A percentile compares a stretch with the other conserved stretches of the same genome.
Evolutionary conservation across 2,113 vertebrate species (phyloP).

Genomic region (Planiliza haematocheilus): DNA sequence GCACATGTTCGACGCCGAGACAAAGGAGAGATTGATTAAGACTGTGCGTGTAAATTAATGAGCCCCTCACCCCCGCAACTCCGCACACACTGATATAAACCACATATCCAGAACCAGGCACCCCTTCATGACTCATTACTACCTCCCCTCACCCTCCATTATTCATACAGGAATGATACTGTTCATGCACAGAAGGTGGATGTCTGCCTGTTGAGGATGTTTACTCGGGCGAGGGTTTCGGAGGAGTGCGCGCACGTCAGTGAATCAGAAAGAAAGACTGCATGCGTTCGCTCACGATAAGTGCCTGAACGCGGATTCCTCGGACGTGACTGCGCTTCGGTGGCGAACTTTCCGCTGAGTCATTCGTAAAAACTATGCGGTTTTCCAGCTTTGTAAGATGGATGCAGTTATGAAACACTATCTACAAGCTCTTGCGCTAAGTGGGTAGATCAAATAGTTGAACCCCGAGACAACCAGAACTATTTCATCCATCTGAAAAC

Average conservation of each 20-base stretch:
- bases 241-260: slow-evolving; percentile 16
- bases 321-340: slow-evolving; percentile 46
- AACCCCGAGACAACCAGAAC: slow-evolving; percentile 13
- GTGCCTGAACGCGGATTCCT: slow-evolving; percentile 48
- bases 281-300: slow-evolving; percentile 8
- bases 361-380: slow-evolving; percentile 40
- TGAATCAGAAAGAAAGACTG: slow-evolving; percentile 6
- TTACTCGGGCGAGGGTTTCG: slow-evolving; percentile 39
- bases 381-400: slow-evolving; percentile 14
- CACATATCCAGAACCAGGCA: slow-evolving; percentile 48
- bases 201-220: slow-evolving; percentile 35
- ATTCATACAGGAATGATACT: slow-evolving; percentile 26
- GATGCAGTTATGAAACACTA: slow-evolving; percentile 9
- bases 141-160: slow-evolving; percentile 22
- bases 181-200: slow-evolving; percentile 23
- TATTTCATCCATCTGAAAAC: slow-evolving; percentile 33
- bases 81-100: slow-evolving; percentile 22
- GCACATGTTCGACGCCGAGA: slow-evolving; percentile 1
- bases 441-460: slow-evolving; percentile 36
- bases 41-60: slow-evolving; percentile 47
- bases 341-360: slow-evolving; percentile 56
- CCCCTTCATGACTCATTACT: slow-evolving; percentile 60
- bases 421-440: slow-evolving; percentile 4
- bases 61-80: slow-evolving; percentile 30
- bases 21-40: slow-evolving; percentile 50